Evolutionary conservation across 2,888 invertebrate species (phyloP).

Genomic region (Dicycla oo): DNA sequence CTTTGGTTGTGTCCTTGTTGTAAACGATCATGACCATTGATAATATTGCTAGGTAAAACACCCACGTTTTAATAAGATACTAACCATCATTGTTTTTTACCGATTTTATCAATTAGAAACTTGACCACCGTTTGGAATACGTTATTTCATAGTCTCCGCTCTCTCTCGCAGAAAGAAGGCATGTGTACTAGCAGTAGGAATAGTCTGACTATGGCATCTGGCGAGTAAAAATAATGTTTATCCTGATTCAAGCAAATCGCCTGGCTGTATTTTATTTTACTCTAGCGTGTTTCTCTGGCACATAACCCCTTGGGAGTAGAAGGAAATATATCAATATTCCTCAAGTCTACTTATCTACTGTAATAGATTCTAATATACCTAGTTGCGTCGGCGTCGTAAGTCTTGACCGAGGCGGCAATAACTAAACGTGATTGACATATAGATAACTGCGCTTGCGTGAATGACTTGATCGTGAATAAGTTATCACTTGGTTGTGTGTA

Average conservation of each 20-base stretch:
- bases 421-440: slow-evolving; percentile 65
- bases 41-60: neutral
- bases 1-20: neutral
- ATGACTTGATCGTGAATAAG: slow-evolving; percentile 57
- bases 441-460: slow-evolving; percentile 56
- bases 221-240: neutral
- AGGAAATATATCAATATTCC: slow-evolving; percentile 36
- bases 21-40: neutral
- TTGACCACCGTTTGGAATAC: neutral
- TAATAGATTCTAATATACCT: slow-evolving; percentile 32
- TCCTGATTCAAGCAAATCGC: neutral
- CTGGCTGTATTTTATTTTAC: neutral
- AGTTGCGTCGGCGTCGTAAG: slow-evolving; percentile 39
- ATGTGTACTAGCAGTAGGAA: neutral
- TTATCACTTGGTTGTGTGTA: slow-evolving; percentile 41
- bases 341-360: slow-evolving; percentile 28
- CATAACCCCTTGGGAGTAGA: neutral
- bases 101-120: neutral
- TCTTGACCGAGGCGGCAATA: slow-evolving; percentile 43
- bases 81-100: neutral
- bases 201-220: neutral
- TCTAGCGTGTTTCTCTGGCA: neutral
- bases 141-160: neutral
- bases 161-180: neutral
- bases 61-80: neutral